Percentiles rank a stretch among this genome's conserved stretches.
Evolutionary conservation across 2,797 vertebrate species (phyloP).

Genomic region (Neosilurus hyrtlii): DNA sequence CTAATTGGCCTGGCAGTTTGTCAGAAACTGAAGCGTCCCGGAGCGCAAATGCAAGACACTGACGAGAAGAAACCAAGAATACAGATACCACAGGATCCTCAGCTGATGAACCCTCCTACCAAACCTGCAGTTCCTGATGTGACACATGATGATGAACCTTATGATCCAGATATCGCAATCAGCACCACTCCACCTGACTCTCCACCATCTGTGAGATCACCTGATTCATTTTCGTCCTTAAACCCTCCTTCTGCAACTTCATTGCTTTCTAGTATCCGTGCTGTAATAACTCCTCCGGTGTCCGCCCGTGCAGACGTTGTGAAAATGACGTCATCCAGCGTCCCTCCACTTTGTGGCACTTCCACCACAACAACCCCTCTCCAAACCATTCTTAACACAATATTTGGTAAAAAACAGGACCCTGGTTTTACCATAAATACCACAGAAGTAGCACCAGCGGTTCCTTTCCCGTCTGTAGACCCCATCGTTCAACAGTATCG

Average conservation of each 20-base stretch:
- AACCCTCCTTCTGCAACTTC: slow-evolving; percentile 68
- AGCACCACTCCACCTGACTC: slow-evolving; percentile 77
- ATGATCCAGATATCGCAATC: slow-evolving; percentile 70
- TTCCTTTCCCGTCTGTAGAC: slow-evolving; percentile 73
- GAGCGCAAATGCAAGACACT: slow-evolving; percentile 65
- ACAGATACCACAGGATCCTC: slow-evolving; percentile 73
- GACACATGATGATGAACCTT: slow-evolving; percentile 73
- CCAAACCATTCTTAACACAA: slow-evolving; percentile 86
- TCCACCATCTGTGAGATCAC: slow-evolving; percentile 70
- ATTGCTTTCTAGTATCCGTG: slow-evolving; percentile 61
- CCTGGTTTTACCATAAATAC: slow-evolving; percentile 53
- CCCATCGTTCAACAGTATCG: slow-evolving; percentile 93
- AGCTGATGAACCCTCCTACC: slow-evolving; percentile 65
- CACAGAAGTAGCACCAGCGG: slow-evolving; percentile 56
- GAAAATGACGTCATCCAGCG: neutral
- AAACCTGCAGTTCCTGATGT: slow-evolving; percentile 70
- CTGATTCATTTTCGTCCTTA: slow-evolving; percentile 70
- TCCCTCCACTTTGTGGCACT: slow-evolving; percentile 28
- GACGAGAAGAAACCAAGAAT: slow-evolving; percentile 83
- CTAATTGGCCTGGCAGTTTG: slow-evolving; percentile 91
- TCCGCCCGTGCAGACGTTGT: slow-evolving; percentile 1
- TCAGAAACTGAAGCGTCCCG: slow-evolving; percentile 84
- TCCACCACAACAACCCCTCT: slow-evolving; percentile 75
- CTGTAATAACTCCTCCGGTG: slow-evolving; percentile 63
- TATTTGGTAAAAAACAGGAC: slow-evolving; percentile 81